phyloP scores from a whole-genome alignment of 2,113 vertebrate species.

The Zosterops japonicus region DNA sequence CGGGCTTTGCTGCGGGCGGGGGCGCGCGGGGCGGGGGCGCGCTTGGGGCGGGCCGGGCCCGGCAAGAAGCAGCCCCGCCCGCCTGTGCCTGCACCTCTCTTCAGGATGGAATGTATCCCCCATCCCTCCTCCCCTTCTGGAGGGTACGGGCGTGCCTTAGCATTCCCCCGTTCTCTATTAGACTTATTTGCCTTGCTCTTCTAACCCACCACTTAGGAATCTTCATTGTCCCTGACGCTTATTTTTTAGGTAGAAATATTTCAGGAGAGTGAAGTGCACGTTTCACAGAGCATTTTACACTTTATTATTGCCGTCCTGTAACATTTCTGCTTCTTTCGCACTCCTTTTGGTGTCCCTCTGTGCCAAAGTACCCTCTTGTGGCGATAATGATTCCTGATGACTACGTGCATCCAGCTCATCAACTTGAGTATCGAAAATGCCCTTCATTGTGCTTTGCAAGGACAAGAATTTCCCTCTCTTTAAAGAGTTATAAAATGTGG shows the following conservation, averaged over 20 bases:
- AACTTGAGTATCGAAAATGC: not conserved
- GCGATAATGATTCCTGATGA: constrained; percentile 20
- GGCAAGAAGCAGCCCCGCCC: not conserved
- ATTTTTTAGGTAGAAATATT: not conserved
- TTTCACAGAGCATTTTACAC: not conserved
- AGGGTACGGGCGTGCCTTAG: not conserved
- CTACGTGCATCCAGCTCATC: not conserved
- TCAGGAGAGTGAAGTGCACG: not conserved
- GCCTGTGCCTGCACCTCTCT: not conserved
- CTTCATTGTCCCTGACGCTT: not conserved
- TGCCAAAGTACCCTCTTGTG: constrained; percentile 54
- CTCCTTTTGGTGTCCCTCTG: not conserved
- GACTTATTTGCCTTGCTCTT: not conserved
- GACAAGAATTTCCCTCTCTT: not conserved
- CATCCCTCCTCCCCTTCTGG: not conserved
- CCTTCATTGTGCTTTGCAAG: not conserved
- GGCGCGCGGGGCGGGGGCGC: not conserved
- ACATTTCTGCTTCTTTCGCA: not conserved
- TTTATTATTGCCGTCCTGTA: not conserved
- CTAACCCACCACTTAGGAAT: not conserved
- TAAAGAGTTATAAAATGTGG: not conserved
- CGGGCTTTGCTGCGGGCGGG: not conserved
- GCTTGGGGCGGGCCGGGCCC: not conserved
- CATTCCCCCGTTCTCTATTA: not conserved
- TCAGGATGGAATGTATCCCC: not conserved